These are phyloP conservation scores for Drosophila takahashii DNA, from an alignment of 1,140 invertebrate genomes.

Conservation along the genomic window DNA sequence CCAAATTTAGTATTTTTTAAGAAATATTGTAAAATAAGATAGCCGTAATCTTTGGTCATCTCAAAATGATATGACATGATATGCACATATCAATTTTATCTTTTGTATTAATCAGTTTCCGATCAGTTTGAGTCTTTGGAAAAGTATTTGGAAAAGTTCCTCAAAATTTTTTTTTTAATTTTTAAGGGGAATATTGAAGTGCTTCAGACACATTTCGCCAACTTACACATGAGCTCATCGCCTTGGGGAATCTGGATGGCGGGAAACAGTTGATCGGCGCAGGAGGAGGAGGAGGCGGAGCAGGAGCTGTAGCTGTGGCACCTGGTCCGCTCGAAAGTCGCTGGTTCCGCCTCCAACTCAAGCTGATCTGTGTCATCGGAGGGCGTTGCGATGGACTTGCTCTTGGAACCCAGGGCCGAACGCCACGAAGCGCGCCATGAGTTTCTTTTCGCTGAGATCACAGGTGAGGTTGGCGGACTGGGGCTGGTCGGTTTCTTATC, in stretches of 20 bases:
- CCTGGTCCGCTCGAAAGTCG: conserved; percentile 5
- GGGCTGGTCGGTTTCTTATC: conserved; percentile 80
- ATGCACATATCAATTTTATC: too few species aligned
- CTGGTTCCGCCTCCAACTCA: conserved; percentile 3
- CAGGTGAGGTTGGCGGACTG: conserved; percentile 76
- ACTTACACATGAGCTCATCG: conserved; percentile 48
- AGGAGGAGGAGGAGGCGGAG: conserved; percentile 3
- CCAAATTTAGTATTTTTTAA: too few species aligned
- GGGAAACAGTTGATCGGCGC: conserved; percentile 3
- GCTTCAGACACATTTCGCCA: neutral
- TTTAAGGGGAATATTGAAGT: neutral
- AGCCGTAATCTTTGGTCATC: too few species aligned
- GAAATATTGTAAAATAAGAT: too few species aligned
- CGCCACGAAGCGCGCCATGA: conserved; percentile 78
- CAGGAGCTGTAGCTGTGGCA: conserved; percentile 24
- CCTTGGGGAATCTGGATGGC: conserved; percentile 41
- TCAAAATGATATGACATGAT: too few species aligned
- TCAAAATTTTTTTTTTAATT: neutral
- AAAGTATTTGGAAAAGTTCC: neutral
- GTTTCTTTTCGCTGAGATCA: conserved; percentile 76
- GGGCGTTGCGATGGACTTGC: conserved; percentile 21
- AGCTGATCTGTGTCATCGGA: conserved; percentile 2
- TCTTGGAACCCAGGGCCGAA: conserved; percentile 54
- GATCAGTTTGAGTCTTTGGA: neutral
- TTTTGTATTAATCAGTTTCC: neutral